These are phyloP conservation scores for Amphipyra berbera DNA, from an alignment of 2,888 invertebrate species.

Conservation along the genomic window DNA sequence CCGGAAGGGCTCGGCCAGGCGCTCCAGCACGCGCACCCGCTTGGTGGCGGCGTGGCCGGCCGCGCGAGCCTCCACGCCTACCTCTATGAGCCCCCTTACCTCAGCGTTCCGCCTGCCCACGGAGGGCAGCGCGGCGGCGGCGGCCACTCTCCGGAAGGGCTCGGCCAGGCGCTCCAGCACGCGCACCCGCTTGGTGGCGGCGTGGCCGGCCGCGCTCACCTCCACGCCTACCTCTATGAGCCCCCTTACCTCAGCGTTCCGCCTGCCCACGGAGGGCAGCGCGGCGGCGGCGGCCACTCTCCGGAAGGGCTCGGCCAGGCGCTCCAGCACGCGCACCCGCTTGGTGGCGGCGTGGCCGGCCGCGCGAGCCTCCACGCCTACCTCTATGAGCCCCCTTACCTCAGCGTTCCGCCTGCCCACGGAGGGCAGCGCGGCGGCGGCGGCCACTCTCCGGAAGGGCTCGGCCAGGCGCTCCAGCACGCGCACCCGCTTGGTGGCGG, in stretches of 20 bases:
- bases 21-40: constrained; percentile 75
- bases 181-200: constrained; percentile 75
- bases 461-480: constrained; percentile 75
- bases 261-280: constrained; percentile 52
- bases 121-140: constrained; percentile 46
- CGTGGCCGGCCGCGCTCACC: no score
- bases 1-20: constrained; percentile 71
- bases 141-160: constrained; percentile 62
- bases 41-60: constrained; percentile 54
- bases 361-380: no score
- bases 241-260: constrained; percentile 67
- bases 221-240: no score
- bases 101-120: constrained; percentile 65
- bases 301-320: constrained; percentile 71
- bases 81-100: constrained; percentile 45
- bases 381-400: constrained; percentile 45
- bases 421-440: constrained; percentile 46
- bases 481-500: constrained; percentile 69
- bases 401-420: constrained; percentile 65
- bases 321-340: constrained; percentile 75
- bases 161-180: constrained; percentile 75
- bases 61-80: constrained; percentile 31
- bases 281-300: constrained; percentile 41
- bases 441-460: constrained; percentile 62
- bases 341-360: no score